These are phyloP conservation scores for Volucella zonaria DNA, from an alignment of 2,888 invertebrate species.

Conservation along the genomic window DNA sequence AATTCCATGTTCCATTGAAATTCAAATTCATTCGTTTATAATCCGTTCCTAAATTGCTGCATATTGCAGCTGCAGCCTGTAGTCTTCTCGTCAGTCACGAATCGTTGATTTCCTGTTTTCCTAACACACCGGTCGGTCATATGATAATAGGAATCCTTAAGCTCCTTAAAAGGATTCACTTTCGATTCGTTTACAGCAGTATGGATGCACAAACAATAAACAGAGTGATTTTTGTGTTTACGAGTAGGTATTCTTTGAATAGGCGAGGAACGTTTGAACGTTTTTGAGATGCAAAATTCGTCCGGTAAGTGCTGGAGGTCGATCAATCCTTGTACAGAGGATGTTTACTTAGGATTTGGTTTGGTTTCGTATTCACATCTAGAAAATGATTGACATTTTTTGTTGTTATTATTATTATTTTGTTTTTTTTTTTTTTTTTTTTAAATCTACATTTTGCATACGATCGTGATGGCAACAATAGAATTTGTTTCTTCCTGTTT, in stretches of 20 bases:
- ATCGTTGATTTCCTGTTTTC: constrained; percentile 64
- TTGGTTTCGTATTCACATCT: constrained; percentile 29
- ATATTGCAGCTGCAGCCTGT: constrained; percentile 51
- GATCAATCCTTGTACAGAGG: constrained; percentile 46
- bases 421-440: too few relatives aligned
- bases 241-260: constrained; percentile 38
- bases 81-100: constrained; percentile 11
- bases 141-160: constrained; percentile 46
- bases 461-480: constrained; percentile 61
- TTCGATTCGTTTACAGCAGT: constrained; percentile 42
- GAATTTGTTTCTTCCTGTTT: constrained; percentile 47
- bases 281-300: constrained; percentile 40
- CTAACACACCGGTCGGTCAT: constrained; percentile 10
- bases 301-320: constrained; percentile 45
- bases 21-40: constrained; percentile 47
- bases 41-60: constrained; percentile 63
- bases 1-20: constrained; percentile 54
- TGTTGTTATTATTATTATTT: neutral
- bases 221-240: constrained; percentile 31
- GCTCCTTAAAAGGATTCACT: constrained; percentile 71
- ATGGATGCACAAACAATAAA: constrained; percentile 37
- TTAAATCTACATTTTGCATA: constrained; percentile 34
- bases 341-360: constrained; percentile 66
- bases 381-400: constrained; percentile 62
- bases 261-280: constrained; percentile 57